Percentiles rank a stretch among this genome's conserved stretches.
Conservation (phyloP, 2,797 vertebrate species). For the Arrhamphus sclerolepis region DNA sequence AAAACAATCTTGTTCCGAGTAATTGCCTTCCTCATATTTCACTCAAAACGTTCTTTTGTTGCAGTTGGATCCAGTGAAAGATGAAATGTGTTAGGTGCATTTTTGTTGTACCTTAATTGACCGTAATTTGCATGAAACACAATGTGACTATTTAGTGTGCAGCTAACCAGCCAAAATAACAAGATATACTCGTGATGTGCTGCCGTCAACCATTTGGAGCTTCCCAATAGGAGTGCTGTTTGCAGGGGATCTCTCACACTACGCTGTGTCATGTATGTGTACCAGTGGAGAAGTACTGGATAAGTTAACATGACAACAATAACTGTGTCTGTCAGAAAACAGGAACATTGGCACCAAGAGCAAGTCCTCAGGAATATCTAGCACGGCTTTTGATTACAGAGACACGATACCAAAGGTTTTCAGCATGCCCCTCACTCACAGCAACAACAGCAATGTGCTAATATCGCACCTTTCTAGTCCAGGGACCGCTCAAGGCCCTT, state of each 20-base stretch:
- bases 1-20: constrained; percentile 54
- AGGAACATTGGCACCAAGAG: constrained; percentile 42
- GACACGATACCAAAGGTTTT: constrained; percentile 40
- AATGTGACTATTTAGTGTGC: constrained; percentile 49
- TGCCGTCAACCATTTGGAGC: constrained; percentile 24
- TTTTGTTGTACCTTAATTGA: constrained; percentile 53
- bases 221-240: constrained; percentile 61
- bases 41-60: constrained; percentile 41
- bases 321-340: constrained; percentile 61
- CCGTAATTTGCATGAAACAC: constrained; percentile 52
- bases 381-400: constrained; percentile 41
- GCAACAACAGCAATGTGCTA: too few species aligned
- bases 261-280: constrained; percentile 51
- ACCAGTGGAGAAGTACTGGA: constrained; percentile 55
- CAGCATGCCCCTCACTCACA: constrained; percentile 19
- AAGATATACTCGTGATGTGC: constrained; percentile 1
- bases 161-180: constrained; percentile 21
- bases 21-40: constrained; percentile 63
- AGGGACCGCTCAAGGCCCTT: too few species aligned
- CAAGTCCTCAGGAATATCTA: constrained; percentile 47
- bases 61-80: constrained; percentile 23
- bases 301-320: constrained; percentile 69
- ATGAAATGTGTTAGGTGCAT: constrained; percentile 37
- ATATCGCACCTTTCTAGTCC: too few species aligned
- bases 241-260: constrained; percentile 60